Base-by-base conservation (phyloP, 1,140 invertebrate species). In the Drosophila simulans region DNA sequence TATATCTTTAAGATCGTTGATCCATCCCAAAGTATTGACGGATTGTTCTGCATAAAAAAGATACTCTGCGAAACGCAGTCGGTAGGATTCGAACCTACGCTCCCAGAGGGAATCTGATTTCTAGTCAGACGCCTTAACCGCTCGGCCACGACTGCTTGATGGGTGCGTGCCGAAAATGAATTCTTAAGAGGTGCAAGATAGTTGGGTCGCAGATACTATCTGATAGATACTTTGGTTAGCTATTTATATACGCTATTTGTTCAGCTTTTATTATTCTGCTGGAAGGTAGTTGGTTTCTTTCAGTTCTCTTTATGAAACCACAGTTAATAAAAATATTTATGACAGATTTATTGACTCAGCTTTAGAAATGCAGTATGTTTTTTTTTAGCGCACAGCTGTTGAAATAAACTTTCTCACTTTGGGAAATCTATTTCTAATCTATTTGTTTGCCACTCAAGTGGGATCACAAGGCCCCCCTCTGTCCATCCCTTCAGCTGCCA, bases 21-120 rank as follows among this genome's bases (percentile, higher is more conserved):
- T 8, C 7, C 35, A 12, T 8, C 7, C 35, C 11, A 20, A 45
- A 4, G 4, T 11, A 17, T 17, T 7, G 40, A 42, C 13, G 13
- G 5, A n/a, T n/a, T 42, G 13, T 15, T 15, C 5, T 7, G 5
- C 4, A 4, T 11, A 12, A 45, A 43, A 52, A 52, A 52, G 10
- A 35, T 5, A 3, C 12, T 7, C 0, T 13, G 1, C 0, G 8
- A 0, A 52, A 35, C 95, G 95, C 95, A 95, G 95, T 93, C 95
- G 94, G 95, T 95, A 96, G 95, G 95, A 96, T 95, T 96, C 95
- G 95, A 96, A 96, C 95, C 95, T 96, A 95, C 95, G 95, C 95
- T 96, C 95, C 95, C 95, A 95, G 94, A 95, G 95, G 95, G 95
- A 95, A 95, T 95, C 95, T 95, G 95, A 96, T 95, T 96, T 96